phyloP scores from a whole-genome alignment of 1,140 invertebrate species.

The Ganaspis sp. region DNA sequence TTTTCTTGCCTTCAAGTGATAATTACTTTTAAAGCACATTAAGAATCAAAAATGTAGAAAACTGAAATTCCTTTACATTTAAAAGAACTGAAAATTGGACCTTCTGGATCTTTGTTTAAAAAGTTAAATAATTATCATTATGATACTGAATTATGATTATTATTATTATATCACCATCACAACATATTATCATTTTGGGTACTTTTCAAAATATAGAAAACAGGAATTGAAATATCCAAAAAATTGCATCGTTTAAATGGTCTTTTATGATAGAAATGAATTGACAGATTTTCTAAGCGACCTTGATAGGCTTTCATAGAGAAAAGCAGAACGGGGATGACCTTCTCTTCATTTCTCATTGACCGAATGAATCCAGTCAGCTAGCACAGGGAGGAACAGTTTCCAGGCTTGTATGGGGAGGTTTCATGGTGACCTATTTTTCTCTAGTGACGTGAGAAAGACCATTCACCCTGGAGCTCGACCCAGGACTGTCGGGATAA shows the following conservation, averaged over 20 bases:
- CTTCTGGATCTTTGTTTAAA: too few species aligned
- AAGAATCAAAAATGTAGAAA: too few species aligned
- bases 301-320: not conserved
- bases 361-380: conserved; percentile 38
- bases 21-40: too few species aligned
- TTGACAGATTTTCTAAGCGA: not conserved
- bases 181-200: too few species aligned
- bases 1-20: too few species aligned
- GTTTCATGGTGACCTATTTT: conserved; percentile 56
- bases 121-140: too few species aligned
- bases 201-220: too few species aligned
- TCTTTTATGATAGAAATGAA: not conserved
- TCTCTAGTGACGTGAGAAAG: conserved; percentile 56
- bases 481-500: conserved; percentile 33
- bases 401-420: conserved; percentile 36
- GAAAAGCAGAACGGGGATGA: conserved; percentile 28
- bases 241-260: not conserved
- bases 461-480: conserved; percentile 65
- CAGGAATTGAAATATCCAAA: too few species aligned
- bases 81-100: too few species aligned
- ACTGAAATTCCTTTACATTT: too few species aligned
- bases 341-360: conserved; percentile 50
- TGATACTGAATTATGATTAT: too few species aligned
- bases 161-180: too few species aligned
- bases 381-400: conserved; percentile 4